Percentiles rank a stretch among this genome's conserved stretches.
phyloP scores from a whole-genome alignment of 2,888 invertebrate genomes.

The Diarsia dahlii region DNA sequence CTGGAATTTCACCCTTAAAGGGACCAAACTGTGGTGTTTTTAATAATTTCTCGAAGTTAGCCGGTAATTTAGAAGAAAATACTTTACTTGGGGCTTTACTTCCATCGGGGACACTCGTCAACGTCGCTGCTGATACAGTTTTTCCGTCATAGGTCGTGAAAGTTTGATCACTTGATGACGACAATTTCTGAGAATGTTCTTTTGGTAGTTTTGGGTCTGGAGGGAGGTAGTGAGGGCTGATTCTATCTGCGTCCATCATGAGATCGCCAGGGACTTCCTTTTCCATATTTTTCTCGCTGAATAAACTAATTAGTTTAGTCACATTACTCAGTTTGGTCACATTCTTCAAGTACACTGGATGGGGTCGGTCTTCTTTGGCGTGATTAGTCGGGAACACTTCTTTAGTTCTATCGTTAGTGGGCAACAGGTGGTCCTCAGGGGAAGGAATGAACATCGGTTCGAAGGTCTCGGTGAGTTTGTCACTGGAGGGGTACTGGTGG shows the following conservation, averaged over 20 bases:
- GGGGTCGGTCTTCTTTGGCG: slow-evolving; percentile 88
- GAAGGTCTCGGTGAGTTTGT: slow-evolving; percentile 92
- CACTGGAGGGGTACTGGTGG: slow-evolving; percentile 84
- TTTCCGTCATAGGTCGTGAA: slow-evolving; percentile 95
- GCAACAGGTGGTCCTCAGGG: slow-evolving; percentile 91
- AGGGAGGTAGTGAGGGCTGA: slow-evolving; percentile 94
- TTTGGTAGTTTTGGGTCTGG: slow-evolving; percentile 90
- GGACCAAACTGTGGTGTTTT: slow-evolving; percentile 94
- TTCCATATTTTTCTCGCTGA: slow-evolving; percentile 84
- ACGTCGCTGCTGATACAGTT: slow-evolving; percentile 92
- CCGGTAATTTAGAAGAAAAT: slow-evolving; percentile 85
- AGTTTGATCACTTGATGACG: slow-evolving; percentile 79
- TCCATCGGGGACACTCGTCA: slow-evolving; percentile 90
- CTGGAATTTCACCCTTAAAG: slow-evolving; percentile 93
- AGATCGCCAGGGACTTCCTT: slow-evolving; percentile 90
- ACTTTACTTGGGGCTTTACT: slow-evolving; percentile 79
- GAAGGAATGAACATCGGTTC: slow-evolving; percentile 96
- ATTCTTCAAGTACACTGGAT: slow-evolving; percentile 87
- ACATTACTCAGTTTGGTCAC: slow-evolving; percentile 77
- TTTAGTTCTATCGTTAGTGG: slow-evolving; percentile 82
- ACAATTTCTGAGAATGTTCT: slow-evolving; percentile 87
- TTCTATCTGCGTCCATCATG: slow-evolving; percentile 93
- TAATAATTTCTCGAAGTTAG: slow-evolving; percentile 90
- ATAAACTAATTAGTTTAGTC: slow-evolving; percentile 78
- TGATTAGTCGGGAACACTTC: slow-evolving; percentile 86